Conservation (phyloP, 1,140 invertebrate species). For the Goniozus legneri region DNA sequence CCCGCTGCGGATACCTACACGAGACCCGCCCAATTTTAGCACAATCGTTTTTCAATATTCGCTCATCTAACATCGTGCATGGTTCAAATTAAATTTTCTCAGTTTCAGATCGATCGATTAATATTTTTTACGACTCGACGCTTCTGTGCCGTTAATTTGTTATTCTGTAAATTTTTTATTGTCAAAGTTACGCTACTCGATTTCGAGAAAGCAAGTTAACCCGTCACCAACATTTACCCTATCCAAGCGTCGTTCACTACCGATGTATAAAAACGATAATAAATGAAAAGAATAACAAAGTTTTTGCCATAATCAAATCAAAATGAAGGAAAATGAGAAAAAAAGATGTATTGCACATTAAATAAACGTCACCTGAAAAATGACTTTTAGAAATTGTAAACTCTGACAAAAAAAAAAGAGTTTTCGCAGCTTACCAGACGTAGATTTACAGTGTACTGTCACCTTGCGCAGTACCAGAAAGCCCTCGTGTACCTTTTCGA, state of each 20-base stretch:
- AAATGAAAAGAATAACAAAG: background rate
- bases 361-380: constrained; percentile 28
- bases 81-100: no score
- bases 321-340: constrained; percentile 12
- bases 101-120: no score
- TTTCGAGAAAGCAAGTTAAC: no score
- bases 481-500: constrained; percentile 25
- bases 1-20: constrained; percentile 63
- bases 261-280: background rate
- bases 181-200: no score
- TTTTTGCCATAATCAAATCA: constrained; percentile 20
- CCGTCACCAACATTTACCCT: background rate
- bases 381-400: background rate
- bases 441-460: constrained; percentile 41
- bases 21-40: constrained; percentile 34
- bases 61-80: no score
- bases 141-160: no score
- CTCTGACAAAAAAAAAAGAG: constrained; percentile 15
- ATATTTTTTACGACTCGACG: no score
- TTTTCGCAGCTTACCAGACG: constrained; percentile 40
- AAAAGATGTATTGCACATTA: constrained; percentile 40
- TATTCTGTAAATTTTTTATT: no score
- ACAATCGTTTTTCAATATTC: no score
- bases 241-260: background rate
- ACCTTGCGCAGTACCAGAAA: constrained; percentile 45